A percentile compares a stretch with the other conserved stretches of the same genome.
Evolutionary conservation across 2,797 vertebrate genomes (phyloP).

Genomic region (Trachops cirrhosus): DNA sequence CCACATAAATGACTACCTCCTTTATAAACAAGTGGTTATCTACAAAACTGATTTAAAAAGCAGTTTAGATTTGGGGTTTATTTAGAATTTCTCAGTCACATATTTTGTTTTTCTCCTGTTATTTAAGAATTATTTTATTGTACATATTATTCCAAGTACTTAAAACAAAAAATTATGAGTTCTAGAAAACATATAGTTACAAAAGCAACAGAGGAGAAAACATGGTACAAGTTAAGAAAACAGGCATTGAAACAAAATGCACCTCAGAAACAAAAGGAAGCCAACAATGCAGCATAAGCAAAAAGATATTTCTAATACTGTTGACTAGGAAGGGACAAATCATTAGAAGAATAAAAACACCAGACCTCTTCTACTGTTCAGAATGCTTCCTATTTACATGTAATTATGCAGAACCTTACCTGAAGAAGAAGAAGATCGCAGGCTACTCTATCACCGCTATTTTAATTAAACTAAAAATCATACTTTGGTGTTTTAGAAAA

Average conservation of each 20-base stretch:
- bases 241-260: background rate
- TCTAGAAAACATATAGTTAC: background rate
- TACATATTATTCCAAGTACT: background rate
- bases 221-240: background rate
- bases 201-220: slow-evolving; percentile 1
- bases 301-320: slow-evolving; percentile 29
- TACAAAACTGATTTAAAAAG: background rate
- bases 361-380: background rate
- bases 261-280: slow-evolving; percentile 52
- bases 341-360: background rate
- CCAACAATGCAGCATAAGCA: background rate
- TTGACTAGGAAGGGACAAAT: background rate
- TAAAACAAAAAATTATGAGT: background rate
- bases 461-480: slow-evolving; percentile 17
- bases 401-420: slow-evolving; percentile 40
- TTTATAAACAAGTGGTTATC: too few relatives aligned
- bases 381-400: background rate
- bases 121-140: slow-evolving; percentile 26
- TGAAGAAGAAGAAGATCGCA: slow-evolving; percentile 34
- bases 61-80: background rate
- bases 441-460: background rate
- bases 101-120: background rate
- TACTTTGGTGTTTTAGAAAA: slow-evolving; percentile 1
- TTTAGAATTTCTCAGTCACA: background rate
- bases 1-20: too few relatives aligned